Percentiles rank a stretch among this genome's conserved stretches.
Conservation (phyloP, 2,797 vertebrate genomes). For the Ptychadena robeensis region DNA sequence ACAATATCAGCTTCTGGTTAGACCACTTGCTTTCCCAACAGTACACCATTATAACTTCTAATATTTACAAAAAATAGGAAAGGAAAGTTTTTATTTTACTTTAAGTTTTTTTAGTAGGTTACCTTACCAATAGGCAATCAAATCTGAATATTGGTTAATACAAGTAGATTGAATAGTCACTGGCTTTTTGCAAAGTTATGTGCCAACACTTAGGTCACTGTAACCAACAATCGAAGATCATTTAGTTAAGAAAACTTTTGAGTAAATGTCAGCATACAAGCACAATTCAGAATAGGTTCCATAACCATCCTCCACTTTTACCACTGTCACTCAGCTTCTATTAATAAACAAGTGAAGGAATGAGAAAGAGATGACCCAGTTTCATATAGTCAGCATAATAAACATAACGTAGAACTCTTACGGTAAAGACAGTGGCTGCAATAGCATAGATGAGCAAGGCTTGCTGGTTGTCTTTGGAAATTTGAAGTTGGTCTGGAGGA, state of each 20-base stretch:
- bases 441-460: slow-evolving; percentile 91
- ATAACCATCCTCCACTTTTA: background rate
- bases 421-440: slow-evolving; percentile 91
- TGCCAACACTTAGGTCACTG: background rate
- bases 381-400: slow-evolving; percentile 1
- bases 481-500: slow-evolving; percentile 76
- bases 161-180: background rate
- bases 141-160: no score
- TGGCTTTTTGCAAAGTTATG: background rate
- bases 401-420: slow-evolving; percentile 70
- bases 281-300: background rate
- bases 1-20: no score
- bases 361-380: slow-evolving; percentile 24
- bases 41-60: no score
- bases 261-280: background rate
- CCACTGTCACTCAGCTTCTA: slow-evolving; percentile 4
- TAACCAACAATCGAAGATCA: background rate
- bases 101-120: no score
- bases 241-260: background rate
- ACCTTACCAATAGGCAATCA: no score
- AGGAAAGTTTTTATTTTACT: no score
- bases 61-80: no score
- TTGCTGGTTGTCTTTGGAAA: slow-evolving; percentile 82
- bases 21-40: no score
- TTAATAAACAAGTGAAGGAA: slow-evolving; percentile 3